These are phyloP conservation scores for Drosophila chauvacae DNA, from an alignment of 1,140 invertebrate species.

Conservation along the genomic window DNA sequence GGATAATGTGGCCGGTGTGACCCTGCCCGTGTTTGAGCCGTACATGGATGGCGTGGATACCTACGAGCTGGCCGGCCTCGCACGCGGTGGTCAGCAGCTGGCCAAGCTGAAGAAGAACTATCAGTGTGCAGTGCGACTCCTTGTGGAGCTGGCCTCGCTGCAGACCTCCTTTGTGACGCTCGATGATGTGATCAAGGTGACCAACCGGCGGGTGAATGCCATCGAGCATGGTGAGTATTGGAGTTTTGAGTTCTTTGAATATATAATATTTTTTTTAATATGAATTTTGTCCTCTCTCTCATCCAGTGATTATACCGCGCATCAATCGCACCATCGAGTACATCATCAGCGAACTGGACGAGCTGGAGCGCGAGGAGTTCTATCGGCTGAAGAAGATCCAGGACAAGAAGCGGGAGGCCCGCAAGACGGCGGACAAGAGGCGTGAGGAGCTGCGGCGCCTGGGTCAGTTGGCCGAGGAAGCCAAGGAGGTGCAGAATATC, in stretches of 20 bases:
- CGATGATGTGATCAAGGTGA: conserved; percentile 98
- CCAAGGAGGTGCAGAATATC: conserved; percentile 88
- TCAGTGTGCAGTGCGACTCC: conserved; percentile 94
- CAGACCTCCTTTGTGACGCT: conserved; percentile 98
- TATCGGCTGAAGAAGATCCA: conserved; percentile 94
- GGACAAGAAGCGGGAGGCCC: conserved; percentile 88
- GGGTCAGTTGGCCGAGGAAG: conserved; percentile 82
- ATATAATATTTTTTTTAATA: background rate
- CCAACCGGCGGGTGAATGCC: conserved; percentile 99
- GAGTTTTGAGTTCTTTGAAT: background rate
- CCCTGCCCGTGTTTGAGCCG: conserved; percentile 96
- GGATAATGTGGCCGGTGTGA: conserved; percentile 99
- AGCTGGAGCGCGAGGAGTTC: conserved; percentile 99
- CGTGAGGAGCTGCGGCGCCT: conserved; percentile 85
- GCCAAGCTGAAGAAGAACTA: conserved; percentile 98
- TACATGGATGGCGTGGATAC: conserved; percentile 97
- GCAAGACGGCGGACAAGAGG: conserved; percentile 86
- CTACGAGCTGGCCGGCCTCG: conserved; percentile 96
- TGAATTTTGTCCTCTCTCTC: conserved; percentile 65
- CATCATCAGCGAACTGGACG: conserved; percentile 99
- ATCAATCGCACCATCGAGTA: conserved; percentile 98
- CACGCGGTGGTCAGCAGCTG: conserved; percentile 97
- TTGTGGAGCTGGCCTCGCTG: conserved; percentile 97
- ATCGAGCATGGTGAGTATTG: conserved; percentile 96
- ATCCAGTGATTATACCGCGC: conserved; percentile 97